Percentiles rank a stretch among this genome's conserved stretches.
phyloP scores from a whole-genome alignment of 2,797 vertebrate genomes.

The Hirundo rustica region DNA sequence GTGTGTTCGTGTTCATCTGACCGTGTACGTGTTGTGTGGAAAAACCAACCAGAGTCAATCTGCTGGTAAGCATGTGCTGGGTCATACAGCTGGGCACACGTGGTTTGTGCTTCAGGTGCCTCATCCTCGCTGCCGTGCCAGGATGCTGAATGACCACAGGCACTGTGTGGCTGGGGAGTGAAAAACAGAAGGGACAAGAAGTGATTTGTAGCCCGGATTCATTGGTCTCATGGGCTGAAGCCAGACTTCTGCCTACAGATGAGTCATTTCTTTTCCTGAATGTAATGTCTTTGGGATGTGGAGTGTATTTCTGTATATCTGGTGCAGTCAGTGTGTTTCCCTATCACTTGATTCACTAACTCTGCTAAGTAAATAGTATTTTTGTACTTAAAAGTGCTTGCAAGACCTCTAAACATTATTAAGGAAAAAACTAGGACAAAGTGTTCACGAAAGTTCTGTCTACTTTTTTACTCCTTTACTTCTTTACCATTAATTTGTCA shows the following conservation, averaged over 20 bases:
- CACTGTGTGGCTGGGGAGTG: neutral
- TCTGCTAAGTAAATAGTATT: neutral
- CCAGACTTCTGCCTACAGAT: neutral
- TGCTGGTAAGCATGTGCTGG: neutral
- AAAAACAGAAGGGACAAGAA: neutral
- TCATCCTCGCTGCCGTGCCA: neutral
- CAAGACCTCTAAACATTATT: neutral
- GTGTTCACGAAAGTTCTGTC: neutral
- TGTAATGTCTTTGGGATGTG: neutral
- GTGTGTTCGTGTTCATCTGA: rapidly evolving
- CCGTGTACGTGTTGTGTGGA: neutral
- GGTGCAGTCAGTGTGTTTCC: neutral
- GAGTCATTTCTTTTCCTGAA: neutral
- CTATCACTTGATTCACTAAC: neutral
- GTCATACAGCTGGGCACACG: neutral
- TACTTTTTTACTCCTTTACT: neutral
- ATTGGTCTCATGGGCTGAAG: neutral
- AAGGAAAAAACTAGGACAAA: neutral
- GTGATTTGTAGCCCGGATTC: neutral
- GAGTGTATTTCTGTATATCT: neutral
- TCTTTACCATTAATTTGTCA: neutral
- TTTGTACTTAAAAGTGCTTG: neutral
- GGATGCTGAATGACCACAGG: neutral
- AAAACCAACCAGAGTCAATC: neutral
- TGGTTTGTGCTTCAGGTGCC: neutral